Evolutionary conservation across 2,888 invertebrate genomes (phyloP).

Genomic region (Strigamia crassipes): DNA sequence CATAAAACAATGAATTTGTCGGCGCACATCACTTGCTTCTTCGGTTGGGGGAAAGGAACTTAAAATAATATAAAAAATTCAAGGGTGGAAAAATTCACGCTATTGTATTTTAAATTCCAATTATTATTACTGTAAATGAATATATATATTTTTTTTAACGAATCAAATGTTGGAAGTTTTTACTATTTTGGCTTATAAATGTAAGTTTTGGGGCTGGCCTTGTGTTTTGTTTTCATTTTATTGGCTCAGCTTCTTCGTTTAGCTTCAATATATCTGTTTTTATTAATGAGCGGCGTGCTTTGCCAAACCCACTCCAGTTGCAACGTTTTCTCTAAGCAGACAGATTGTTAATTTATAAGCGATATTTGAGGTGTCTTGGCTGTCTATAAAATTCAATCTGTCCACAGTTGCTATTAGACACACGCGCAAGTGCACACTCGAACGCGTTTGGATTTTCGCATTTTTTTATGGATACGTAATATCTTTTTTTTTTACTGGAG

Average conservation of each 20-base stretch:
- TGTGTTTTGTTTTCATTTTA: constrained; percentile 8
- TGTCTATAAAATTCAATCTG: constrained; percentile 4
- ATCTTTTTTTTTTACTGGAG: neutral
- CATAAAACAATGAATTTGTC: constrained; percentile 42
- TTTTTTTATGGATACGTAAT: neutral
- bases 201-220: constrained; percentile 12
- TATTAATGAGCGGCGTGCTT: constrained; percentile 35
- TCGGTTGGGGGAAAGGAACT: neutral
- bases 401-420: neutral
- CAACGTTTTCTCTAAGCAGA: neutral
- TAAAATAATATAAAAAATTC: neutral
- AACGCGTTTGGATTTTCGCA: neutral
- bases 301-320: constrained; percentile 8
- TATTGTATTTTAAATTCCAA: too few species aligned
- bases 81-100: neutral
- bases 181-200: constrained; percentile 1
- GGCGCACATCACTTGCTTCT: constrained; percentile 39
- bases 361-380: neutral
- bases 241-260: constrained; percentile 30
- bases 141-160: too few species aligned
- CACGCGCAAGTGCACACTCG: neutral
- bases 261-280: neutral
- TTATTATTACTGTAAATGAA: constrained; percentile 1
- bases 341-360: neutral
- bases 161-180: neutral